Evolutionary conservation across 1,140 invertebrate species (phyloP).

Genomic region (Orchesella cincta): DNA sequence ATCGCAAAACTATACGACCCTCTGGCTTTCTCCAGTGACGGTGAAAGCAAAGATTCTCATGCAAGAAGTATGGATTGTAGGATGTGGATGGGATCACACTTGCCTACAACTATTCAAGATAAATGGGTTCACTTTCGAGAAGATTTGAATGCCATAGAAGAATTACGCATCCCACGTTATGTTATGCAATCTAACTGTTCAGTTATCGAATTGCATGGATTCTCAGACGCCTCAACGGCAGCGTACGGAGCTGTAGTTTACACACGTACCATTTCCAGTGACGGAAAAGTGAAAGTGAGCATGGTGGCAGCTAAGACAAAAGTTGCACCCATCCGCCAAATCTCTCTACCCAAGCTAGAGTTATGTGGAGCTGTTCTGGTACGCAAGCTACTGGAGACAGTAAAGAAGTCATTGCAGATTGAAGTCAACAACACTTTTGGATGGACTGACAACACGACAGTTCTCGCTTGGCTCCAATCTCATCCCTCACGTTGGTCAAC

Average conservation of each 20-base stretch:
- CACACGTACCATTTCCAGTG: background rate
- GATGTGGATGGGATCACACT: slow-evolving; percentile 28
- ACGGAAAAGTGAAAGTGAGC: background rate
- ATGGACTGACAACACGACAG: slow-evolving; percentile 21
- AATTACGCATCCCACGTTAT: slow-evolving; percentile 1
- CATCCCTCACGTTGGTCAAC: background rate
- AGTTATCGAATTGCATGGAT: slow-evolving; percentile 25
- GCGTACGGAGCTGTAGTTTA: slow-evolving; percentile 23
- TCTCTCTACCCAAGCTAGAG: slow-evolving; percentile 24
- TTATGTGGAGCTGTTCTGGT: slow-evolving; percentile 21
- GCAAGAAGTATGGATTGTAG: background rate
- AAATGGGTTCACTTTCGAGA: background rate
- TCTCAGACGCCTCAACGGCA: background rate
- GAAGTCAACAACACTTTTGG: background rate
- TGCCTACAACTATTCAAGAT: background rate
- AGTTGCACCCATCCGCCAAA: slow-evolving; percentile 15
- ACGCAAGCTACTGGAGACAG: background rate
- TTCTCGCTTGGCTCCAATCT: slow-evolving; percentile 3
- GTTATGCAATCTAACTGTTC: background rate
- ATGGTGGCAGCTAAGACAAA: slow-evolving; percentile 15
- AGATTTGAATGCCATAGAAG: background rate
- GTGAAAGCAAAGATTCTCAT: slow-evolving; percentile 1
- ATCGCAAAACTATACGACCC: slow-evolving; percentile 10
- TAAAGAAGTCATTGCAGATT: background rate
- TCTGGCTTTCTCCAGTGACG: slow-evolving; percentile 10